These are phyloP conservation scores for Gnatocerus cornutus DNA, from an alignment of 2,888 invertebrate species.

Conservation along the genomic window DNA sequence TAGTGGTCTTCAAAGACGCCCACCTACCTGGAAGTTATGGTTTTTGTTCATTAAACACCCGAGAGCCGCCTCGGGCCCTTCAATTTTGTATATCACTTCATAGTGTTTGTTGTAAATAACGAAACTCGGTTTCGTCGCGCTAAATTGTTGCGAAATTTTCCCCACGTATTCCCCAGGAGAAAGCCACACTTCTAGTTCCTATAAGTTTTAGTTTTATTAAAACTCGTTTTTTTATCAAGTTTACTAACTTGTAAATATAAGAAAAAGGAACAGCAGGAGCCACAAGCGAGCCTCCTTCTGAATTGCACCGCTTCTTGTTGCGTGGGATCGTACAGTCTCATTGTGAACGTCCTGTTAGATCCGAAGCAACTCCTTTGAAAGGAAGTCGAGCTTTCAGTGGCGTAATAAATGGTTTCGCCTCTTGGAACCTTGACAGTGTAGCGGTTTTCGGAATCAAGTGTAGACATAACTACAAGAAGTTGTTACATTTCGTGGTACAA, in stretches of 20 bases:
- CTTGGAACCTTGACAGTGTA: constrained; percentile 82
- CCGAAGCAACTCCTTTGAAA: constrained; percentile 82
- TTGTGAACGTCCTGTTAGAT: constrained; percentile 81
- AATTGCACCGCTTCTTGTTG: constrained; percentile 88
- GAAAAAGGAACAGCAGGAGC: constrained; percentile 79
- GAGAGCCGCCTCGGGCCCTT: constrained; percentile 79
- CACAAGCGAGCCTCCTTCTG: constrained; percentile 80
- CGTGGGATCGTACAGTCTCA: constrained; percentile 88
- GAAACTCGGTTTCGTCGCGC: constrained; percentile 79
- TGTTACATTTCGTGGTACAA: not conserved
- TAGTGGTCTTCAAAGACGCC: no score
- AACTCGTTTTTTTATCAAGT: no score
- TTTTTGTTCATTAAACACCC: constrained; percentile 75
- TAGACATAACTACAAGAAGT: constrained; percentile 62
- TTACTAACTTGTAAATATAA: constrained; percentile 79
- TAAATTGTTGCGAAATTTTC: constrained; percentile 80
- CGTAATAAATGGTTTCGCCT: constrained; percentile 85
- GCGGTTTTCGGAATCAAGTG: constrained; percentile 80
- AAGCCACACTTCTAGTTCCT: constrained; percentile 82
- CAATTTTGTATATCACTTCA: constrained; percentile 79
- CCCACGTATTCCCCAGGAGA: constrained; percentile 83
- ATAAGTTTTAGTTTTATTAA: constrained; percentile 45
- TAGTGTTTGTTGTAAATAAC: constrained; percentile 78
- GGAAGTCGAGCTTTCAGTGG: constrained; percentile 78
- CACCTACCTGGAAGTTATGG: constrained; percentile 77